Evolutionary conservation across 1,140 invertebrate species (phyloP), one percentile per base, ranked within the genome.

Genomic region (Tetragonula clypearis): DNA sequence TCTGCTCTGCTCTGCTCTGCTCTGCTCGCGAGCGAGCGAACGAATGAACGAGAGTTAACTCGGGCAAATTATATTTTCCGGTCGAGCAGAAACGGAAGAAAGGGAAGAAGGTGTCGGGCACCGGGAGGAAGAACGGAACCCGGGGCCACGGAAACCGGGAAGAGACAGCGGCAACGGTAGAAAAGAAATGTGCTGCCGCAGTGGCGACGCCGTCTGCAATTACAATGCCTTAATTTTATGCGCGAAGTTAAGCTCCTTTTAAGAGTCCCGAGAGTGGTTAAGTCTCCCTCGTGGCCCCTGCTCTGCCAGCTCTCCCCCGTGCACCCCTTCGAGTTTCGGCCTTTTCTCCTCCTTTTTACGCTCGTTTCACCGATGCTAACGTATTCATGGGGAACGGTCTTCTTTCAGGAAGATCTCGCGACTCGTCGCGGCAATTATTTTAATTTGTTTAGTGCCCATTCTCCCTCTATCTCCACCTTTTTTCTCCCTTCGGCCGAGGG

Each of bases 141-240:
- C 62, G 62, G 41, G 56, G 35, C 35, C 78, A 15, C 56, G 65
- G 65, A 30, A 55, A 30, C 49, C 11, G 66, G 35, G 15, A 62
- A 53, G 53, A 89, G 79, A 53, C 6, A 35, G 35, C 56, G 35
- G 68, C 68, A 41, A 56, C 1, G 55, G 6, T 8, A 2, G 49
- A 35, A 68, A 85, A 58, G 68, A 75, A 87, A 86, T 35, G 90
- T 78, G 89, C 81, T 88, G 86, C 87, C 84, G 87, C 88, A 86
- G 89, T 86, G 91, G 90, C 88, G 90, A 93, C 86, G 87, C 85
- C 88, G 88, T 91, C 88, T 90, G 89, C 91, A 94, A 94, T 92
- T 93, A 90, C 93, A 91, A 93, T 94, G 91, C 92, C 91, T 94
- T 94, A 94, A 95, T 95, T 94, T 95, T 94, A 95, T 94, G 94